phyloP scores from a whole-genome alignment of 2,113 vertebrate species.

The Mungos mungo region DNA sequence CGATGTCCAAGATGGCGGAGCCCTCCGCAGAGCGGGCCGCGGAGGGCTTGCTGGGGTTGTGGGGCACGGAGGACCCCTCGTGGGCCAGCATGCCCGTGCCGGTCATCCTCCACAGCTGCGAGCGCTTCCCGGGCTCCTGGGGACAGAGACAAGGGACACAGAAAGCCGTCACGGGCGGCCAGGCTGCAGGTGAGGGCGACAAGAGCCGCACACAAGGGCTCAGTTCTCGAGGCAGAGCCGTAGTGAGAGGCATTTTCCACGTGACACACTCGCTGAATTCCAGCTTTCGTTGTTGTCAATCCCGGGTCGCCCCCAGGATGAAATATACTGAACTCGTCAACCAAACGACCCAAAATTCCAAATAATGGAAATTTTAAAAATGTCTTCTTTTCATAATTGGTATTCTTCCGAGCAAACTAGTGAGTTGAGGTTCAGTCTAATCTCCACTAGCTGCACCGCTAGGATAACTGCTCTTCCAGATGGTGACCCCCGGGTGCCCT shows the following conservation, averaged over 20 bases:
- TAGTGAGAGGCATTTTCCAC: not conserved
- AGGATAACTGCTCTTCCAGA: not conserved
- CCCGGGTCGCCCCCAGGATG: not conserved
- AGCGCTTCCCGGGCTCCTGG: constrained; percentile 97
- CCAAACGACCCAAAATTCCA: not conserved
- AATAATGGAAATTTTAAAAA: not conserved
- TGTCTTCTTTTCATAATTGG: not conserved
- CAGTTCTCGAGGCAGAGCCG: not conserved
- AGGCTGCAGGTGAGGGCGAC: not conserved
- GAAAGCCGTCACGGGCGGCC: not conserved
- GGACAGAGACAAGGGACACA: not conserved
- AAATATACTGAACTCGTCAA: not conserved
- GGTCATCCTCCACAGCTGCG: constrained; percentile 97
- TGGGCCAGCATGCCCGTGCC: constrained; percentile 94
- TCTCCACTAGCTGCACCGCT: not conserved
- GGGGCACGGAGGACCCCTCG: constrained; percentile 96
- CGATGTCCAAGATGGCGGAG: constrained; percentile 94
- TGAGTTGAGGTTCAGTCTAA: not conserved
- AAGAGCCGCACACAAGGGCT: not conserved
- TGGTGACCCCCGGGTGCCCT: not conserved
- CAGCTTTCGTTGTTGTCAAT: not conserved
- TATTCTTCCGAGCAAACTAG: not conserved
- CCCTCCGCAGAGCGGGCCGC: constrained; percentile 89
- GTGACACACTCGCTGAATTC: not conserved
- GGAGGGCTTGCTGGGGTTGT: constrained; percentile 89